Conservation (phyloP, 2,888 invertebrate species). For the Zootermopsis nevadensis region DNA sequence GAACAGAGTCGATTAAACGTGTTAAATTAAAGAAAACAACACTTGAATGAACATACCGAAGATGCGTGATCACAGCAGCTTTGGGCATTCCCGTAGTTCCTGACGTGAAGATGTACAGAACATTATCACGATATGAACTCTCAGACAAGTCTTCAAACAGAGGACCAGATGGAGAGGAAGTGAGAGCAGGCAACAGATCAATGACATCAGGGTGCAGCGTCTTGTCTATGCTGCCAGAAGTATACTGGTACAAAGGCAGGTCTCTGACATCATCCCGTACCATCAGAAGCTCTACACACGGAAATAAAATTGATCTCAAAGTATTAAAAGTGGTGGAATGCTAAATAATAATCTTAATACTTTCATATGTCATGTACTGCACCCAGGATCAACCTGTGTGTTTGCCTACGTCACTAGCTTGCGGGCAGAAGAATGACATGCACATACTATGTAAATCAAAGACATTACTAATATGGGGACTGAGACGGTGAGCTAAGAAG, state of each 20-base stretch:
- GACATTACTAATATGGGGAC: too few species aligned
- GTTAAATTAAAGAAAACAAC: too few species aligned
- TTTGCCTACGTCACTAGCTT: too few species aligned
- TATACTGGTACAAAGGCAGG: slow-evolving; percentile 40
- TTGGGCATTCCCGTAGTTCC: slow-evolving; percentile 98
- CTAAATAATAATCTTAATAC: too few species aligned
- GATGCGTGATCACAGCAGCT: slow-evolving; percentile 92
- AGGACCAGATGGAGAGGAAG: neutral
- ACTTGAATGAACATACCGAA: slow-evolving; percentile 64
- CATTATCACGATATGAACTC: slow-evolving; percentile 69
- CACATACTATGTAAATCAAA: too few species aligned
- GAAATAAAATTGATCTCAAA: too few species aligned
- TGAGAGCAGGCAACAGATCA: neutral
- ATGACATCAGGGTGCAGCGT: slow-evolving; percentile 12
- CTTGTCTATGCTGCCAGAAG: neutral
- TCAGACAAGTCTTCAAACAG: slow-evolving; percentile 2
- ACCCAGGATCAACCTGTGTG: too few species aligned
- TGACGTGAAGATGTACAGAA: slow-evolving; percentile 93
- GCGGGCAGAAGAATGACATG: too few species aligned
- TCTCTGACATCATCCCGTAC: neutral
- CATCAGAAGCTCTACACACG: slow-evolving; percentile 35
- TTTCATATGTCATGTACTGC: too few species aligned
- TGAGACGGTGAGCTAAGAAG: too few species aligned
- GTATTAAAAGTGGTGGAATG: too few species aligned
- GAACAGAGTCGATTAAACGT: too few species aligned